phyloP scores from a whole-genome alignment of 92 coral and sea anemone genomes.

The Siderastrea siderea region DNA sequence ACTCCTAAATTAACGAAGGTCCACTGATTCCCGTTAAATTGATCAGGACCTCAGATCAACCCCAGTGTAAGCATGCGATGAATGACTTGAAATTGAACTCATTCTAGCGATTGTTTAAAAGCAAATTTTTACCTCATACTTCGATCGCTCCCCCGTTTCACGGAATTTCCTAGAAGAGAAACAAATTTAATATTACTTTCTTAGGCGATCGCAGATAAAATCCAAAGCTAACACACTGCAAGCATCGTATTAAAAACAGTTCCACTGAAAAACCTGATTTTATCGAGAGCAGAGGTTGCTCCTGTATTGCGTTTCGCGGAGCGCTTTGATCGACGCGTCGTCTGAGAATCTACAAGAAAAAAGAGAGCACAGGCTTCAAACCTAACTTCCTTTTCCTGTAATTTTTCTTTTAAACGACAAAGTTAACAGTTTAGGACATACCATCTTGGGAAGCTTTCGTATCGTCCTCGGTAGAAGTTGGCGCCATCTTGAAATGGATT shows the following conservation, averaged over 20 bases:
- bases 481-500: slow-evolving; percentile 92
- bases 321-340: slow-evolving; percentile 90
- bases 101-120: background rate
- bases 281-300: slow-evolving; percentile 92
- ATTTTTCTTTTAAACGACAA: background rate
- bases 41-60: too few species aligned
- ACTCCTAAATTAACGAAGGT: too few species aligned
- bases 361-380: background rate
- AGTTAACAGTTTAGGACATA: slow-evolving; percentile 3
- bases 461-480: slow-evolving; percentile 70
- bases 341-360: slow-evolving; percentile 63
- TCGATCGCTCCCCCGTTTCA: slow-evolving; percentile 92
- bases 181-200: background rate
- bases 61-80: background rate
- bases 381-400: background rate
- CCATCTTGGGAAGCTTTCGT: slow-evolving; percentile 86
- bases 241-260: background rate
- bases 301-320: slow-evolving; percentile 80
- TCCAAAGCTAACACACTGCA: background rate
- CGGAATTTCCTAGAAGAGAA: slow-evolving; percentile 81
- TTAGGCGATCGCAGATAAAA: background rate
- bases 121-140: slow-evolving; percentile 79
- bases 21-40: too few species aligned
- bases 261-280: slow-evolving; percentile 77
- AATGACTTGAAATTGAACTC: background rate